phyloP scores from a whole-genome alignment of 2,888 invertebrate genomes.

The Ectropis crepuscularia region DNA sequence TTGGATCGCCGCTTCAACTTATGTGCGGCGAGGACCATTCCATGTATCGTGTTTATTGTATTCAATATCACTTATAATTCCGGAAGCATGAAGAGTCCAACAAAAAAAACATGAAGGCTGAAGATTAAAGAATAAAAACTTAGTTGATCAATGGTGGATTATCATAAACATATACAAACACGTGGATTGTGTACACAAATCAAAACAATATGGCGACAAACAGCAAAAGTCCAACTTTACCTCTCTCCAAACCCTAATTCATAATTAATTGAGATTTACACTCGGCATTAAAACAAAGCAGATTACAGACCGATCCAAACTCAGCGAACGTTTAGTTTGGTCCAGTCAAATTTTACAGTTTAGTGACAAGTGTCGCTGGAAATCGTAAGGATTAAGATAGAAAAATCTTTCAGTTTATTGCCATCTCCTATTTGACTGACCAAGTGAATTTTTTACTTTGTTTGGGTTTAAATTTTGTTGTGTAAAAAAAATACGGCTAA shows the following conservation, averaged over 20 bases:
- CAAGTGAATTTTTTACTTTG: too few species aligned
- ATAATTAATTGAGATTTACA: slow-evolving; percentile 75
- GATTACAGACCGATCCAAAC: slow-evolving; percentile 53
- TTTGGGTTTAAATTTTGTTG: too few species aligned
- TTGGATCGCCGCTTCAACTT: too few species aligned
- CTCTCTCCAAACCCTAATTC: slow-evolving; percentile 53
- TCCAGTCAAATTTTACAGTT: slow-evolving; percentile 9
- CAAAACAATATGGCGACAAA: slow-evolving; percentile 35
- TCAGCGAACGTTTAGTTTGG: slow-evolving; percentile 32
- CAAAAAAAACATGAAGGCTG: too few species aligned
- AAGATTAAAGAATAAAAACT: not conserved
- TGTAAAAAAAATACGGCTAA: too few species aligned
- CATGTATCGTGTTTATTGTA: too few species aligned
- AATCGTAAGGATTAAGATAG: too few species aligned
- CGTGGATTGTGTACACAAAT: slow-evolving; percentile 25
- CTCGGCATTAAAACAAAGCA: slow-evolving; percentile 53
- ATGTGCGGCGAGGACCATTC: too few species aligned
- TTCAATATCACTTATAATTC: too few species aligned
- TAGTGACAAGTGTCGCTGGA: not conserved
- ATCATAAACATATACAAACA: not conserved
- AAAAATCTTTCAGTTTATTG: too few species aligned
- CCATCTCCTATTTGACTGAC: too few species aligned
- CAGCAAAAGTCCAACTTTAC: slow-evolving; percentile 38
- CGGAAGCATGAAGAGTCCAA: too few species aligned
- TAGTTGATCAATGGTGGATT: not conserved